Conservation (phyloP, 2,797 vertebrate species). For the Sebastes trivittatus region DNA sequence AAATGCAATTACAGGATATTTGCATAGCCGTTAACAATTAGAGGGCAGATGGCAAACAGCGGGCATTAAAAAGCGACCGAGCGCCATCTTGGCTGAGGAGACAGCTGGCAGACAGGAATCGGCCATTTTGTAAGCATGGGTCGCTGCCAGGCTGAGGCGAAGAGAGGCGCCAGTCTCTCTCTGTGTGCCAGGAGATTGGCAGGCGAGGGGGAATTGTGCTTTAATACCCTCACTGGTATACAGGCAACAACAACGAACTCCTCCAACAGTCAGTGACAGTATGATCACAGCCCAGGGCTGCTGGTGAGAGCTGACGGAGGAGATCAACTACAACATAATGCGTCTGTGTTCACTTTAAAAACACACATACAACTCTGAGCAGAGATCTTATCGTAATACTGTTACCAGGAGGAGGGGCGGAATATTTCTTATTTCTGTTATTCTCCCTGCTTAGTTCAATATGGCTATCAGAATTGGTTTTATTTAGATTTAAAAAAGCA, state of each 20-base stretch:
- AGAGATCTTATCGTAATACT: conserved; percentile 23
- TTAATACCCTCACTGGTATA: conserved; percentile 70
- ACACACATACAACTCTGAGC: conserved; percentile 32
- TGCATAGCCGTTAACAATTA: conserved; percentile 82
- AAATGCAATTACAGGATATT: conserved; percentile 84
- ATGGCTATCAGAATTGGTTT: not conserved
- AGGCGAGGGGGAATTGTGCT: conserved; percentile 59
- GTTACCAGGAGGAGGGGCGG: not conserved
- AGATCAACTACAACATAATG: conserved; percentile 53
- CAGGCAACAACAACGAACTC: conserved; percentile 62
- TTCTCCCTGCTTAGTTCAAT: not conserved
- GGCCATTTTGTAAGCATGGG: conserved; percentile 84
- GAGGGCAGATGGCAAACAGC: conserved; percentile 82
- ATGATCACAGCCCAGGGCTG: conserved; percentile 63
- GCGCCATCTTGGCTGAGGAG: conserved; percentile 84
- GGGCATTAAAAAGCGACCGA: conserved; percentile 69
- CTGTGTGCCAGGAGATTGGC: conserved; percentile 75
- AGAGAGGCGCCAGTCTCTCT: conserved; percentile 67
- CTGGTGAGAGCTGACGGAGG: conserved; percentile 50
- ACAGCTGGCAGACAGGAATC: conserved; percentile 82
- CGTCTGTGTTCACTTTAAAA: conserved; percentile 36
- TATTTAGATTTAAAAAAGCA: not conserved
- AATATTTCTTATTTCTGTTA: not conserved
- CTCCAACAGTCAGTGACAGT: conserved; percentile 59
- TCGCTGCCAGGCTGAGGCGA: conserved; percentile 77